These are phyloP conservation scores for Copsychus sechellarum DNA, from an alignment of 2,113 vertebrate species.

Conservation along the genomic window DNA sequence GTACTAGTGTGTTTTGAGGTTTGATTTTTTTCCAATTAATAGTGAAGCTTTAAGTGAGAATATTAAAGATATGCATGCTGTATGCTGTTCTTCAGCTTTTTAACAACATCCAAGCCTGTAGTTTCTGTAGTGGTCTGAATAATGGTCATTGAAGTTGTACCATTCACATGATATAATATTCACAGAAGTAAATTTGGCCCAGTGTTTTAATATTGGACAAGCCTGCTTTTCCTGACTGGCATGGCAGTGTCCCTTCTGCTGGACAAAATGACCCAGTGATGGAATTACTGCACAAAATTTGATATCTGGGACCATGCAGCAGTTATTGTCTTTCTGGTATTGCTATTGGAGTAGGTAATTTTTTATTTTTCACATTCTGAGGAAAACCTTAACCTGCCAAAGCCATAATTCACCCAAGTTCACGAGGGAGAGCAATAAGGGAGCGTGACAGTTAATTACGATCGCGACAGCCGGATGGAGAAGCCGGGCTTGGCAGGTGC, in stretches of 20 bases:
- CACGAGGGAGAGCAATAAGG: conserved; percentile 43
- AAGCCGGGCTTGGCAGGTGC: conserved; percentile 52
- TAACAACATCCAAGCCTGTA: not conserved
- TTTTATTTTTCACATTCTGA: not conserved
- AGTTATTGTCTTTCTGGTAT: not conserved
- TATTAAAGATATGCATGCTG: not conserved
- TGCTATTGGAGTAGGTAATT: not conserved
- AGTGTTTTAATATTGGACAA: not conserved
- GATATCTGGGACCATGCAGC: not conserved
- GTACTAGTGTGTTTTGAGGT: not conserved
- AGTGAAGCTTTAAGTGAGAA: not conserved
- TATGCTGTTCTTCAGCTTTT: not conserved
- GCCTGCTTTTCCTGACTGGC: not conserved
- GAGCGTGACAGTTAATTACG: conserved; percentile 43
- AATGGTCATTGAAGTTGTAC: not conserved
- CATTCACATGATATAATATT: not conserved
- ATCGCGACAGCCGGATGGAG: not conserved
- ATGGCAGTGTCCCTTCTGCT: not conserved
- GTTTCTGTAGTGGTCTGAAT: not conserved
- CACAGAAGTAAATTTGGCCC: not conserved
- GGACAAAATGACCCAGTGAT: not conserved
- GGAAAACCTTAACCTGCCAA: not conserved
- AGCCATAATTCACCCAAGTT: not conserved
- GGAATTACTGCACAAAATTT: not conserved
- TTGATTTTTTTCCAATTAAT: not conserved